phyloP scores from a whole-genome alignment of 2,797 vertebrate genomes.

The Decapterus maruadsi region DNA sequence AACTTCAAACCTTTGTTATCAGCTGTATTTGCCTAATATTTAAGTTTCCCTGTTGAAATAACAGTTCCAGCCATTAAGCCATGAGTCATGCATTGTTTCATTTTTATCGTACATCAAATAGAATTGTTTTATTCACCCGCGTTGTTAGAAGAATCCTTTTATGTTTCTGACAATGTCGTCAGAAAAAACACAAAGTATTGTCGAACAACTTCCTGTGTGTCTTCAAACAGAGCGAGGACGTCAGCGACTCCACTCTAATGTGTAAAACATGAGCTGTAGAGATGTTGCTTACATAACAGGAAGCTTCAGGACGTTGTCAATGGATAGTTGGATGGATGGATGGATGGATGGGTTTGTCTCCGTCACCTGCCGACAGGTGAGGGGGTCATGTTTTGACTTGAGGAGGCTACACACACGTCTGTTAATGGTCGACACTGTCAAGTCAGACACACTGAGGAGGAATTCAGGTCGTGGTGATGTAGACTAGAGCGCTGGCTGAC shows the following conservation, averaged over 20 bases:
- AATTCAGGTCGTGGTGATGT: slow-evolving; percentile 74
- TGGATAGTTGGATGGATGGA: background rate
- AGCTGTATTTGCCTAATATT: background rate
- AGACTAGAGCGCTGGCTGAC: slow-evolving; percentile 44
- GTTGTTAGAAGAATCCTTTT: background rate
- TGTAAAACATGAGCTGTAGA: background rate
- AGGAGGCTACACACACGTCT: background rate
- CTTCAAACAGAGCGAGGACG: background rate
- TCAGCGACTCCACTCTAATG: no score
- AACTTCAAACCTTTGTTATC: background rate
- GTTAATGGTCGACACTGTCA: background rate
- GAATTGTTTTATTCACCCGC: background rate
- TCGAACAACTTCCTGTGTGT: background rate
- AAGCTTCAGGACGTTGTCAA: background rate
- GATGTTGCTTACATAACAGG: background rate
- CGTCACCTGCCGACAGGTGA: background rate
- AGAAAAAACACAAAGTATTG: background rate
- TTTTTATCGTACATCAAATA: background rate
- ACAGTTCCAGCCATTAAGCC: background rate
- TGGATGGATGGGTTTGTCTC: background rate
- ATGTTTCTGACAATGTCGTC: slow-evolving; percentile 5
- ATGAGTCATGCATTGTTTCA: background rate
- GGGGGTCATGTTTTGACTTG: no score
- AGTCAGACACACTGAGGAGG: slow-evolving; percentile 24
- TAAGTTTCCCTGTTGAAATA: background rate